Conservation (phyloP, 2,888 invertebrate species). For the Venustoraphidia nigricollis region DNA sequence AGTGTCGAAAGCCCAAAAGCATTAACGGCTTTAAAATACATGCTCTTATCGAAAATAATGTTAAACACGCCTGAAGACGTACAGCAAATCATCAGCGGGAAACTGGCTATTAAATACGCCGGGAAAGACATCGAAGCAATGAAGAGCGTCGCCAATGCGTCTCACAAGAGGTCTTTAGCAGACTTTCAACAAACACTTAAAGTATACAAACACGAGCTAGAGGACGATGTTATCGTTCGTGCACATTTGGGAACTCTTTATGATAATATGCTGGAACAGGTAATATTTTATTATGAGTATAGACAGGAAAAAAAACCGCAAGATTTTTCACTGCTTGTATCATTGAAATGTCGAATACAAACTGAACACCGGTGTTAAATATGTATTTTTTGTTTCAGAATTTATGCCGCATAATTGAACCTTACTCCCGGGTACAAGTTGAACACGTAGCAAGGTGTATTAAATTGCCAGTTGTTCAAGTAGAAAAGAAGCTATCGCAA, state of each 20-base stretch:
- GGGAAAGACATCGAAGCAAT: slow-evolving; percentile 95
- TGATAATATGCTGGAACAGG: slow-evolving; percentile 95
- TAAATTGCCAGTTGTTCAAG: slow-evolving; percentile 75
- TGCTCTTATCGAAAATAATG: slow-evolving; percentile 98
- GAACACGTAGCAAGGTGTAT: slow-evolving; percentile 84
- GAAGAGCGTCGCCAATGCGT: slow-evolving; percentile 92
- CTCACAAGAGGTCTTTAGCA: slow-evolving; percentile 89
- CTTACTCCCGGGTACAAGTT: slow-evolving; percentile 92
- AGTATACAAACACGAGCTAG: slow-evolving; percentile 74
- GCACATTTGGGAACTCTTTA: slow-evolving; percentile 94
- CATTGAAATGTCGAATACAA: no score
- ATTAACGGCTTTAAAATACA: slow-evolving; percentile 92
- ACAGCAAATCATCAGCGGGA: slow-evolving; percentile 86
- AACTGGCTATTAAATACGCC: slow-evolving; percentile 90
- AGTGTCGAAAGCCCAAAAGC: slow-evolving; percentile 87
- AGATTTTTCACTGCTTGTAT: no score
- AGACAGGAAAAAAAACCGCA: no score
- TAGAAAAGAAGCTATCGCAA: slow-evolving; percentile 97
- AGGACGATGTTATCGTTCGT: slow-evolving; percentile 91
- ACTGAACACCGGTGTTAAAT: no score
- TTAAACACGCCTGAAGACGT: slow-evolving; percentile 93
- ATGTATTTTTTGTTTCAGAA: slow-evolving; percentile 31
- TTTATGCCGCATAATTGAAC: slow-evolving; percentile 95
- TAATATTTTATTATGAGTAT: no score
- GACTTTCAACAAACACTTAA: slow-evolving; percentile 88